Conservation (phyloP, 35 echinoderm and acorn worm species). For the Stichopus chloronotus region DNA sequence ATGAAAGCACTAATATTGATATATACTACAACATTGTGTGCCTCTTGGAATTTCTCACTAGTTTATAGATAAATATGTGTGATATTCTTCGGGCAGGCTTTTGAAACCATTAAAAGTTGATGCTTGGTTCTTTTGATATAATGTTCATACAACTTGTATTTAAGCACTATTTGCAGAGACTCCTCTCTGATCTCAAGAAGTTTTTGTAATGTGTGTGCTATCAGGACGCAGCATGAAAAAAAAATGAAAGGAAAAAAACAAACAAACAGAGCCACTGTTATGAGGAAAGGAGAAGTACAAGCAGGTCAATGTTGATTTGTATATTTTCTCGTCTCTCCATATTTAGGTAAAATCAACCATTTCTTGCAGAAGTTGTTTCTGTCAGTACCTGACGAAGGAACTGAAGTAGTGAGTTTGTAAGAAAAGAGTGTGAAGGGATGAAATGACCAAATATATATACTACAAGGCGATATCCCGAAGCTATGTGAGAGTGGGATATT, state of each 20-base stretch:
- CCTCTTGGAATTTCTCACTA: too few species aligned
- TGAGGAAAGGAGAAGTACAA: not conserved
- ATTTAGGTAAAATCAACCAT: not conserved
- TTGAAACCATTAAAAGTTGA: too few species aligned
- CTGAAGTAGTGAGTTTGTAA: too few species aligned
- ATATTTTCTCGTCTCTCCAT: not conserved
- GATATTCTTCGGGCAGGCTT: too few species aligned
- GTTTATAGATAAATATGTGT: too few species aligned
- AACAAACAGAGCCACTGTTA: not conserved
- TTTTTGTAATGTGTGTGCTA: not conserved
- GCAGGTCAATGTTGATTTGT: not conserved
- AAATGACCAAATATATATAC: too few species aligned
- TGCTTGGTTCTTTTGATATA: too few species aligned
- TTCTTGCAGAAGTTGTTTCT: slow-evolving; percentile 10
- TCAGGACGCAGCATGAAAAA: not conserved
- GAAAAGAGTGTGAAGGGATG: too few species aligned
- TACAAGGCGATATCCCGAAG: too few species aligned
- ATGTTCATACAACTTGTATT: not conserved
- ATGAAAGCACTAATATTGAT: too few species aligned
- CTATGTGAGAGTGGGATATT: too few species aligned
- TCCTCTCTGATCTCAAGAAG: not conserved
- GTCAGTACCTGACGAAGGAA: slow-evolving; percentile 8
- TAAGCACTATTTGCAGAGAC: not conserved
- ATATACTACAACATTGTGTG: too few species aligned
- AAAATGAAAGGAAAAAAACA: not conserved